Conservation (phyloP, 2,888 invertebrate genomes). For the Aphelenchoides bicaudatus region DNA sequence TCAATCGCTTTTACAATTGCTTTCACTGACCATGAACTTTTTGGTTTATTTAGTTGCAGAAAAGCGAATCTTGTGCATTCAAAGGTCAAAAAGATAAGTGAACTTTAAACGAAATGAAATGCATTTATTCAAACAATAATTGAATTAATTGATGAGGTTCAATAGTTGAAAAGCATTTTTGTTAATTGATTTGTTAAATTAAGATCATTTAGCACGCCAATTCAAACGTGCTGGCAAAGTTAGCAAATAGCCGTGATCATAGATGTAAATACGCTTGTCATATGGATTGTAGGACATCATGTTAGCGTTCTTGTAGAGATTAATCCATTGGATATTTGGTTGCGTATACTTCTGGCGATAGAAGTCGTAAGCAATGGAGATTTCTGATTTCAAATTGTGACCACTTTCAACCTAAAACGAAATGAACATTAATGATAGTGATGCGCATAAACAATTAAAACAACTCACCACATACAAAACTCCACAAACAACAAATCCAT, state of each 20-base stretch:
- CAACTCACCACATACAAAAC: conserved; percentile 53
- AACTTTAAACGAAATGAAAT: too few relatives aligned
- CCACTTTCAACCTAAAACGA: conserved; percentile 43
- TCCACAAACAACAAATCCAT: conserved; percentile 60
- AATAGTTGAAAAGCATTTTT: too few relatives aligned
- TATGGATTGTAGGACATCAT: conserved; percentile 60
- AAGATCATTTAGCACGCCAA: conserved; percentile 54
- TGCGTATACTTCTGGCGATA: conserved; percentile 50
- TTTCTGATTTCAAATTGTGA: conserved; percentile 45
- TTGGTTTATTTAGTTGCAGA: too few relatives aligned
- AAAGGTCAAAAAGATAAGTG: too few relatives aligned
- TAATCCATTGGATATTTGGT: conserved; percentile 59
- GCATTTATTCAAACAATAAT: too few relatives aligned
- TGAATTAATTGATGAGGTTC: too few relatives aligned
- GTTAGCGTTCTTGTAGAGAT: conserved; percentile 58
- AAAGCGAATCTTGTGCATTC: too few relatives aligned
- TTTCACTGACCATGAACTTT: too few relatives aligned
- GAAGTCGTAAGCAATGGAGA: conserved; percentile 56
- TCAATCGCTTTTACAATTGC: too few relatives aligned
- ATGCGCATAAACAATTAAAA: too few relatives aligned
- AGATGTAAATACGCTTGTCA: conserved; percentile 60
- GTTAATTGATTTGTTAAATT: too few relatives aligned
- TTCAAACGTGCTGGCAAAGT: conserved; percentile 57
- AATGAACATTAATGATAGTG: too few relatives aligned
- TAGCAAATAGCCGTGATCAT: conserved; percentile 59